A percentile compares a stretch with the other conserved stretches of the same genome.
Evolutionary conservation across 2,797 vertebrate genomes (phyloP).

Genomic region (Telmatherina bonti): DNA sequence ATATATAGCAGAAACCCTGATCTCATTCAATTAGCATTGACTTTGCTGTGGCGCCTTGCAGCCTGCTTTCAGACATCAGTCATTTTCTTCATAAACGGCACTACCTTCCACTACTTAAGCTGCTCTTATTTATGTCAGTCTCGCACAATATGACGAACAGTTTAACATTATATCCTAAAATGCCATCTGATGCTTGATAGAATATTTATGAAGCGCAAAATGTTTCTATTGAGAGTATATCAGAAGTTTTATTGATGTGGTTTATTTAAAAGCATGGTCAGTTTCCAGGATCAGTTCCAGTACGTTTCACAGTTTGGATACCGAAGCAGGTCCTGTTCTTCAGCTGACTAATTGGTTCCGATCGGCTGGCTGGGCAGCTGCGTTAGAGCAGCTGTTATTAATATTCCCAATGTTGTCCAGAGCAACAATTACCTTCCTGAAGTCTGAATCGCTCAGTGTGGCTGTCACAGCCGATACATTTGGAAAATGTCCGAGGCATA

Average conservation of each 20-base stretch:
- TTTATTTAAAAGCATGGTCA: background rate
- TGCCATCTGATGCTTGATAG: background rate
- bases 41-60: background rate
- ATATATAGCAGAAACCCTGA: too few species aligned
- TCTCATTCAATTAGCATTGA: background rate
- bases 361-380: constrained; percentile 5
- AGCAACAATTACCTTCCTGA: constrained; percentile 3
- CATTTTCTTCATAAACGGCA: background rate
- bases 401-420: constrained; percentile 26
- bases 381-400: constrained; percentile 15
- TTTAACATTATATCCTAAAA: background rate
- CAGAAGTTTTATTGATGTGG: background rate
- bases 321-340: constrained; percentile 21
- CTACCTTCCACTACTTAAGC: background rate
- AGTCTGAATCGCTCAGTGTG: constrained; percentile 14
- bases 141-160: background rate
- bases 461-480: constrained; percentile 6
- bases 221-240: background rate
- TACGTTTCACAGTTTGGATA: constrained; percentile 21
- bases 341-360: constrained; percentile 4
- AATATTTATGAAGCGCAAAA: background rate
- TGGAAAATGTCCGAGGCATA: constrained; percentile 19
- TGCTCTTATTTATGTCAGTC: background rate
- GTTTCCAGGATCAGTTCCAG: constrained; percentile 17
- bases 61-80: too few species aligned